A percentile compares a stretch with the other conserved stretches of the same genome.
Evolutionary conservation across 2,888 invertebrate species (phyloP).

Genomic region (Thymelicus lineola): DNA sequence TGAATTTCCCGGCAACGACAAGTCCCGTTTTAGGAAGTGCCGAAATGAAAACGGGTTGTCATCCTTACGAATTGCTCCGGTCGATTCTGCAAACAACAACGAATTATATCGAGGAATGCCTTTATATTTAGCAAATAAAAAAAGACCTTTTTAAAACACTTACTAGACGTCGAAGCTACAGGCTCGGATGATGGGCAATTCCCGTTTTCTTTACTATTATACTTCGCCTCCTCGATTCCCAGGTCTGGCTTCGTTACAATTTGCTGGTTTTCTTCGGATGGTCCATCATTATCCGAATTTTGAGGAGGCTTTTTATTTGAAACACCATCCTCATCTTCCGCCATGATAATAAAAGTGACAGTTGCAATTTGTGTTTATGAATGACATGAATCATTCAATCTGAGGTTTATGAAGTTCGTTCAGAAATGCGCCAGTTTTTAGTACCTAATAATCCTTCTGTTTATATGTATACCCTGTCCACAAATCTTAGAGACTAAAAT

Average conservation of each 20-base stretch:
- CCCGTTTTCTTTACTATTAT: conserved; percentile 74
- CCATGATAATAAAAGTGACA: conserved; percentile 83
- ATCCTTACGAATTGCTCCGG: conserved; percentile 84
- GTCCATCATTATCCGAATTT: conserved; percentile 72
- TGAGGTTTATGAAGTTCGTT: conserved; percentile 7
- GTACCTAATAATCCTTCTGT: no score
- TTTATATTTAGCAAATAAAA: conserved; percentile 75
- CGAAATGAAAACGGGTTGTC: conserved; percentile 94
- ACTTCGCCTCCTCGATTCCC: conserved; percentile 80
- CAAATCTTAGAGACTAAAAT: no score
- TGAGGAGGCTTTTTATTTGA: conserved; percentile 78
- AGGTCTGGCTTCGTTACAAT: conserved; percentile 75
- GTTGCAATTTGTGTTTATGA: conserved; percentile 57
- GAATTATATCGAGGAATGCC: conserved; percentile 57
- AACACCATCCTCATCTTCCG: conserved; percentile 83
- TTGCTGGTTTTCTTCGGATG: conserved; percentile 71
- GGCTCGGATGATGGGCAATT: conserved; percentile 66
- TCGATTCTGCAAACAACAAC: conserved; percentile 70
- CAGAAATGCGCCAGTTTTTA: no score
- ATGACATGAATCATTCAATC: conserved; percentile 50
- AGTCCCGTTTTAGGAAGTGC: conserved; percentile 91
- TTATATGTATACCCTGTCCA: no score
- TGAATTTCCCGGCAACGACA: conserved; percentile 79
- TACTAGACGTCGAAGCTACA: conserved; percentile 76
- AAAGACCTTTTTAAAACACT: conserved; percentile 79